A percentile compares a stretch with the other conserved stretches of the same genome.
phyloP scores from a whole-genome alignment of 2,113 vertebrate genomes.

The Marcusenius ussheri region DNA sequence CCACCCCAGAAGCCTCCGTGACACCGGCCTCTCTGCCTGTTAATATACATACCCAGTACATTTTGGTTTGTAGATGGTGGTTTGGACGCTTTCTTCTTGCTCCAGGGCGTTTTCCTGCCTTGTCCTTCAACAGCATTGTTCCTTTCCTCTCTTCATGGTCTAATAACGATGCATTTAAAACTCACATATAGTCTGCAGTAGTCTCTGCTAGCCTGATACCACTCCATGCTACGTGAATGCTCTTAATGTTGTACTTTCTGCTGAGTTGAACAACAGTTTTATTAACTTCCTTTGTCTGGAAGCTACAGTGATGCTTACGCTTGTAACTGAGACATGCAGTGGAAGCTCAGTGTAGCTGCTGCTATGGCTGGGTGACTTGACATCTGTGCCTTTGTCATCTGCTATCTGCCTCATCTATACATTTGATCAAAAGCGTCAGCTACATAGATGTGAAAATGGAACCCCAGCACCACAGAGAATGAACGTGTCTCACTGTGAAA shows the following conservation, averaged over 20 bases:
- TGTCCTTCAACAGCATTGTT: background rate
- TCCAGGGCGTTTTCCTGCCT: background rate
- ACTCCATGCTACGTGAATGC: background rate
- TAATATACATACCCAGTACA: background rate
- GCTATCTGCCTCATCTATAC: background rate
- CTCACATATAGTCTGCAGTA: background rate
- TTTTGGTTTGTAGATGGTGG: background rate
- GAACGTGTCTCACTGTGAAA: background rate
- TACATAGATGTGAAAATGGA: background rate
- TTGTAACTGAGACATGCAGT: background rate
- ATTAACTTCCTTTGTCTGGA: background rate
- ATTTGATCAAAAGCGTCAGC: background rate
- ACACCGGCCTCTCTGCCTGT: background rate
- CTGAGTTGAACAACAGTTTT: background rate
- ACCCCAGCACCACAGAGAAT: background rate
- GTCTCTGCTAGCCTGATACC: background rate
- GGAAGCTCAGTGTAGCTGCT: background rate
- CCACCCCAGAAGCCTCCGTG: background rate
- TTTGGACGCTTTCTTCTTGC: background rate
- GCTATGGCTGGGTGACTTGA: background rate
- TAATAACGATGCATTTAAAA: background rate
- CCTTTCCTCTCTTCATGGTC: background rate
- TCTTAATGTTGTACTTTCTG: background rate
- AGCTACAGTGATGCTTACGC: background rate
- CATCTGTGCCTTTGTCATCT: background rate